Evolutionary conservation across 2,797 vertebrate species (phyloP).

Genomic region (Peromyscus eremicus): DNA sequence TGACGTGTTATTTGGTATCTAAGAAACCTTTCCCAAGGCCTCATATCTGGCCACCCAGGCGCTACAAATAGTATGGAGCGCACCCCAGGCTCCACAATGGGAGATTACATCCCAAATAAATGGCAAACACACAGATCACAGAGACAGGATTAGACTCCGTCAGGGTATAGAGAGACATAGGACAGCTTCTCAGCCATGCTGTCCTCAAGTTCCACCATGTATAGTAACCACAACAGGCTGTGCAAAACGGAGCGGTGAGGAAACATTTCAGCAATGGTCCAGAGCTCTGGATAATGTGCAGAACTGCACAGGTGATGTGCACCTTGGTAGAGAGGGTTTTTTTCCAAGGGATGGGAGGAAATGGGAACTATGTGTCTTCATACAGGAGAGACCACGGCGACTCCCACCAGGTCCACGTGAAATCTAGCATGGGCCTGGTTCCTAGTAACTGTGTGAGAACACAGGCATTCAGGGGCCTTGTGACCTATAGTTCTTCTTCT

Average conservation of each 20-base stretch:
- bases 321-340: neutral
- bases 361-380: neutral
- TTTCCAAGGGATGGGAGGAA: neutral
- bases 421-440: neutral
- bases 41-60: conserved; percentile 31
- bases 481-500: neutral
- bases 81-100: neutral
- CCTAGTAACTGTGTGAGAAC: neutral
- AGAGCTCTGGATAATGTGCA: neutral
- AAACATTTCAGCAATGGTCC: neutral
- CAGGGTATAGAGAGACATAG: neutral
- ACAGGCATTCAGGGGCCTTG: neutral
- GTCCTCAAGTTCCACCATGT: neutral
- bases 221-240: neutral
- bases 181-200: neutral
- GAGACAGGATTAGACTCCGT: neutral
- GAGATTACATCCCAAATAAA: neutral
- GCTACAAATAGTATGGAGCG: neutral
- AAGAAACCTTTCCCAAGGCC: conserved; percentile 66
- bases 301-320: neutral
- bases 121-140: neutral
- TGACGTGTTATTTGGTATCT: conserved; percentile 64
- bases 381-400: neutral
- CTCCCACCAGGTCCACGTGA: neutral
- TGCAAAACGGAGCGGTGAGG: neutral